Conservation (phyloP, 2,797 vertebrate genomes). For the Tinamus major region DNA sequence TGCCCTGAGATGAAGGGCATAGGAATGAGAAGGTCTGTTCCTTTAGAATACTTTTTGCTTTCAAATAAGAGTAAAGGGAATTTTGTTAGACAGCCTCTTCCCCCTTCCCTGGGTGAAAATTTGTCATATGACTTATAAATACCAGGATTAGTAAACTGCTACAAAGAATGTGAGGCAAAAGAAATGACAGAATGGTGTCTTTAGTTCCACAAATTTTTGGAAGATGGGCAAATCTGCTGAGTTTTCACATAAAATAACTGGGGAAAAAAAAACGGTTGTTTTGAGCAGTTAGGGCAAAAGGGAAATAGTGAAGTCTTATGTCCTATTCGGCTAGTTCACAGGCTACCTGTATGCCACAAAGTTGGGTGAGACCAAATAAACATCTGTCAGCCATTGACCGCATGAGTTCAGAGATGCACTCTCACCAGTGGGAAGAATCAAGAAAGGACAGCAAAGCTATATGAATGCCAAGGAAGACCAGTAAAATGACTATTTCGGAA, state of each 20-base stretch:
- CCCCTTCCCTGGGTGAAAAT: no score
- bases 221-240: not conserved
- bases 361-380: not conserved
- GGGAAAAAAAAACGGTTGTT: not conserved
- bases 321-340: not conserved
- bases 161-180: no score
- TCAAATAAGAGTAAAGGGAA: not conserved
- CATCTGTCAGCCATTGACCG: not conserved
- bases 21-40: not conserved
- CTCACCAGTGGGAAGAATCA: not conserved
- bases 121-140: no score
- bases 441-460: not conserved
- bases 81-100: no score
- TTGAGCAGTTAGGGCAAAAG: not conserved
- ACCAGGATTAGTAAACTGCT: no score
- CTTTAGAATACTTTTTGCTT: not conserved
- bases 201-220: no score
- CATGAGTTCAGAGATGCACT: not conserved
- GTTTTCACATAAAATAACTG: not conserved
- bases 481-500: not conserved
- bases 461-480: not conserved
- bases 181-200: no score
- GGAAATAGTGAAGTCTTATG: not conserved
- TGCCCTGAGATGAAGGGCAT: not conserved
- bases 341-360: not conserved